Evolutionary conservation across 2,113 vertebrate species (phyloP), one percentile per base, ranked within the genome.

Genomic region (Bufo bufo): DNA sequence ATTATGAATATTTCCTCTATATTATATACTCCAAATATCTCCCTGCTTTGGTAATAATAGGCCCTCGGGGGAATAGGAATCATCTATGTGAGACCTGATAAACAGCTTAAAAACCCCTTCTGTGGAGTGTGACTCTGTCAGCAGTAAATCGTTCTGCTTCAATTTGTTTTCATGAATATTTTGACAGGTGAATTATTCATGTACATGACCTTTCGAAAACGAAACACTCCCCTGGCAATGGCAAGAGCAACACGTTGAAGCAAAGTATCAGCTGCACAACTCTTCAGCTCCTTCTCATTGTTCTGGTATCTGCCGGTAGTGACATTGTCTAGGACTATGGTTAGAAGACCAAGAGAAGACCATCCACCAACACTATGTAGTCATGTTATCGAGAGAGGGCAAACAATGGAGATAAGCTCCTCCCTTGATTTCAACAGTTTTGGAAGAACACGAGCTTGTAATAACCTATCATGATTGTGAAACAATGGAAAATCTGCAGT

Each of bases 101-200:
- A 50, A 79, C 77, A 79, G 74, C 77, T 52, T 50, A 72, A n/a
- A 69, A 43, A 45, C n/a, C 61, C 77, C 47, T 69, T 69, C 45
- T n/a, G 19, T 69, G 19, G 49, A 19, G 45, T 69, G 85, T 50
- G 59, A 52, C 75, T 79, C 59, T 85, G 71, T 77, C 85, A 59
- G 58, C n/a, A 63, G 47, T 65, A 78, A 63, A 86, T 50, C 47
- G 59, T 23, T 79, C 77, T 66, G 58, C 85, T 54, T 86, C 85
- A 78, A 77, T 86, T 79, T 86, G 49, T 66, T 79, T 79, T 66
- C 77, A 78, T 78, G 75, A 86, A 86, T 78, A 43, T 86, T 65
- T 63, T 77, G 74, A 86, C 74, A 86, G 85, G 85, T 77, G 74
- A 86, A 86, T 86, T 77, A 77, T 78, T 86, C 59, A 86, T 63